Evolutionary conservation across 53 echinoderm and acorn worm genomes (phyloP), one percentile per base, ranked within the genome.

Genomic region (Crossaster papposus): DNA sequence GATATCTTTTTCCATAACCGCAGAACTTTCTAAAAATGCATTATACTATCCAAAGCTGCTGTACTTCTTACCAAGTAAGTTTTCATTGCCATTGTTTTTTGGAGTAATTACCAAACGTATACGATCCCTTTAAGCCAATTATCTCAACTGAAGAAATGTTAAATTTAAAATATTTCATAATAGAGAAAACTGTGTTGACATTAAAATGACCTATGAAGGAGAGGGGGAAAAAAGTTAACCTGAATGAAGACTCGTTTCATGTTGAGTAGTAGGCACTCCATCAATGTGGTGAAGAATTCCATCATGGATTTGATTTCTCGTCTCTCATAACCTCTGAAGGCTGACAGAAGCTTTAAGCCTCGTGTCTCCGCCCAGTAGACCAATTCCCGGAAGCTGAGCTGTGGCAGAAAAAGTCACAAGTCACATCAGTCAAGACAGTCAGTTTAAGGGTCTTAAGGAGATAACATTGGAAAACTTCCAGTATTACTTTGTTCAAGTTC

Each of bases 181-280:
- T 9, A 7, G 44, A 44, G 44, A 44, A 9, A 9, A 5, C 9
- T 44, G 44, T 44, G 44, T 44, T 58, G 58, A 20, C 15, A 58
- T 58, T 18, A 58, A 2, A 58, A 18, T 58, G 58, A 58, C 12
- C 58, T 58, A 14, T 58, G 58, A 58, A 58, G 22, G 17, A 62
- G 4, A n/a, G n/a, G n/a, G n/a, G n/a, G n/a, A n/a, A 26, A 5
- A 31, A 31, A 14, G 2, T 22, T 14, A 0, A 90, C 90, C 81
- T 90, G 81, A 72, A 90, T 81, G 54, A 90, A 90, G 71, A 90
- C 58, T 90, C 90, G 32, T 54, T 90, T 90, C 81, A 90, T 81
- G 73, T 90, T 90, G 15, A 90, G 71, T 2, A 90, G 74, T 14
- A 90, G 37, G 44, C 81, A 80, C 35, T 90, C 90, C 81, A 81